These are phyloP conservation scores for Ailurus styani DNA, from an alignment of 2,113 vertebrate species.

Conservation along the genomic window DNA sequence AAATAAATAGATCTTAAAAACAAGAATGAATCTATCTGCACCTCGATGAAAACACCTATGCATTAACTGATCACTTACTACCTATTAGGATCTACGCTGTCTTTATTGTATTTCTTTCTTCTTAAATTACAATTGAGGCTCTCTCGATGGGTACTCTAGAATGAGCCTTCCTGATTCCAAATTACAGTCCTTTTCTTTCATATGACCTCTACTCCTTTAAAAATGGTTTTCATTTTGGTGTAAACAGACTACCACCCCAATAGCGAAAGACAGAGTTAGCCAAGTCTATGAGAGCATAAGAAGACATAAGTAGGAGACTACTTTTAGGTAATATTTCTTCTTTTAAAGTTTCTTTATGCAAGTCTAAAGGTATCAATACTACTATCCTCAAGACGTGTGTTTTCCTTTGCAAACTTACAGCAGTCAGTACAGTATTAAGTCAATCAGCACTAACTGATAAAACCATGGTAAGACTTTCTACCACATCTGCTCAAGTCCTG, in stretches of 20 bases:
- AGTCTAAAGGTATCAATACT: background rate
- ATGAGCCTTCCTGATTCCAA: background rate
- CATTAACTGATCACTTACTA: background rate
- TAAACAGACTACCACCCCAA: background rate
- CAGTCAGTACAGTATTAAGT: background rate
- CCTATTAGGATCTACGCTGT: background rate
- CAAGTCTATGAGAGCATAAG: background rate
- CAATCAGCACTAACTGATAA: background rate
- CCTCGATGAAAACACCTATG: background rate
- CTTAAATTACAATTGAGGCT: background rate
- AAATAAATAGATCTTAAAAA: background rate
- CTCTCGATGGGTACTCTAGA: background rate
- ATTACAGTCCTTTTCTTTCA: background rate
- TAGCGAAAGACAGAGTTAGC: background rate
- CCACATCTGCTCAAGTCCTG: background rate
- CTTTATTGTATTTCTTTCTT: constrained; percentile 17
- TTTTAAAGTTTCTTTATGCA: background rate
- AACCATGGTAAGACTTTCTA: background rate
- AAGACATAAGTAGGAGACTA: background rate
- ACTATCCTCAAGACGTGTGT: background rate
- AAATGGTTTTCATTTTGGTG: background rate
- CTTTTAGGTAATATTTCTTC: background rate
- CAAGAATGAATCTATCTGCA: background rate
- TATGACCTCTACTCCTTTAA: background rate
- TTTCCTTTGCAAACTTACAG: background rate